Evolutionary conservation across 2,888 invertebrate species (phyloP).

Genomic region (Trissonchulus sp.): DNA sequence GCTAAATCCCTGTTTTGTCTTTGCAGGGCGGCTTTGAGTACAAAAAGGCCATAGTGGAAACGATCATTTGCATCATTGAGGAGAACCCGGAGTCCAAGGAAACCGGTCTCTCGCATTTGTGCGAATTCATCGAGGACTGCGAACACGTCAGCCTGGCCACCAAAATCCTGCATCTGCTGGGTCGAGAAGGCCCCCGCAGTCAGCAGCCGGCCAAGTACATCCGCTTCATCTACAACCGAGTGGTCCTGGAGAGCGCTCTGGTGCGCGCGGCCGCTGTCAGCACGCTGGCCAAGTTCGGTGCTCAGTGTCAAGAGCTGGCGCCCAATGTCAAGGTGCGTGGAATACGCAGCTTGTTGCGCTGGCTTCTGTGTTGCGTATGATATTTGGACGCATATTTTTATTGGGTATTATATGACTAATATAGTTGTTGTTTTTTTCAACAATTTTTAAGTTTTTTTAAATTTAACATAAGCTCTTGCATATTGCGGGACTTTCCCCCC

Average conservation of each 20-base stretch:
- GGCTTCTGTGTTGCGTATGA: no score
- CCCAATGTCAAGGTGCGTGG: slow-evolving; percentile 77
- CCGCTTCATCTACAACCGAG: slow-evolving; percentile 65
- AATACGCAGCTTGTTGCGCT: no score
- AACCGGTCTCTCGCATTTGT: slow-evolving; percentile 84
- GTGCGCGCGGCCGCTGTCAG: slow-evolving; percentile 95
- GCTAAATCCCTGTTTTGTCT: no score
- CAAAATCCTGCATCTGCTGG: slow-evolving; percentile 85
- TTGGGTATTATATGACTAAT: no score
- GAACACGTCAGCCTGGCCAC: slow-evolving; percentile 95
- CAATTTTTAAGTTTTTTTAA: no score
- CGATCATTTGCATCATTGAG: slow-evolving; percentile 92
- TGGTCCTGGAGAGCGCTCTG: slow-evolving; percentile 89
- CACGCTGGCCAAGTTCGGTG: slow-evolving; percentile 94
- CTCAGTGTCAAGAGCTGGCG: slow-evolving; percentile 78
- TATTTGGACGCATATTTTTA: no score
- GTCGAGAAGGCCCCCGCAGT: slow-evolving; percentile 92
- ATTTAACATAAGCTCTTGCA: no score
- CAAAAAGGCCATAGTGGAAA: slow-evolving; percentile 95
- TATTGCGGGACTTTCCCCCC: no score
- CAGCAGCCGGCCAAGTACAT: slow-evolving; percentile 76
- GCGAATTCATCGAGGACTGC: slow-evolving; percentile 99
- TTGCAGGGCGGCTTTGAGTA: slow-evolving; percentile 78
- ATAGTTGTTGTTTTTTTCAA: no score
- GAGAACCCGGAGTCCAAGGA: slow-evolving; percentile 97